Conservation (phyloP, 2,797 vertebrate species). For the Pangasius djambal region DNA sequence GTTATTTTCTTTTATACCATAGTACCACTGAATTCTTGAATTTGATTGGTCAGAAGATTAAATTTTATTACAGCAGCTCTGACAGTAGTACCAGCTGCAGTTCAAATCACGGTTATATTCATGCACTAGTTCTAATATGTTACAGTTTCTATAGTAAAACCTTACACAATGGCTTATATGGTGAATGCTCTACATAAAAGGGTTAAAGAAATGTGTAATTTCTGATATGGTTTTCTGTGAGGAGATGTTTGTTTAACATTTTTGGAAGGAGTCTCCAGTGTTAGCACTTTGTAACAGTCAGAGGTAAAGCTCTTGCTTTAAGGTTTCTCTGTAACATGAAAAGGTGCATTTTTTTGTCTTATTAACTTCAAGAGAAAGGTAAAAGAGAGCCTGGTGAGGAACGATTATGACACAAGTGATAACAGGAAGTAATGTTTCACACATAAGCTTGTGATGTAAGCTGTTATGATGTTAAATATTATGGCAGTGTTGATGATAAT, state of each 20-base stretch:
- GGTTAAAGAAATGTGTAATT: neutral
- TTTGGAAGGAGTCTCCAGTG: neutral
- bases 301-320: neutral
- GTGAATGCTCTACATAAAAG: neutral
- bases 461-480: neutral
- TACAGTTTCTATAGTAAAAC: neutral
- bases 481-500: neutral
- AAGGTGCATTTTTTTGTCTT: neutral
- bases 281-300: neutral
- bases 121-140: neutral
- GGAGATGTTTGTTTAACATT: neutral
- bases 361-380: neutral
- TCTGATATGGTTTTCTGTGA: neutral
- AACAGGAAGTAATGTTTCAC: neutral
- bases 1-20: neutral
- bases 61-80: neutral
- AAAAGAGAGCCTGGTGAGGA: neutral
- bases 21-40: neutral
- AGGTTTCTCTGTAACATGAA: neutral
- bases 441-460: neutral
- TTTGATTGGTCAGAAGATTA: neutral
- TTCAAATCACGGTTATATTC: neutral
- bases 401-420: neutral
- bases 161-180: neutral
- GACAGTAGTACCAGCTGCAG: neutral